phyloP scores from a whole-genome alignment of 2,888 invertebrate species.

The Epinotia ramella region DNA sequence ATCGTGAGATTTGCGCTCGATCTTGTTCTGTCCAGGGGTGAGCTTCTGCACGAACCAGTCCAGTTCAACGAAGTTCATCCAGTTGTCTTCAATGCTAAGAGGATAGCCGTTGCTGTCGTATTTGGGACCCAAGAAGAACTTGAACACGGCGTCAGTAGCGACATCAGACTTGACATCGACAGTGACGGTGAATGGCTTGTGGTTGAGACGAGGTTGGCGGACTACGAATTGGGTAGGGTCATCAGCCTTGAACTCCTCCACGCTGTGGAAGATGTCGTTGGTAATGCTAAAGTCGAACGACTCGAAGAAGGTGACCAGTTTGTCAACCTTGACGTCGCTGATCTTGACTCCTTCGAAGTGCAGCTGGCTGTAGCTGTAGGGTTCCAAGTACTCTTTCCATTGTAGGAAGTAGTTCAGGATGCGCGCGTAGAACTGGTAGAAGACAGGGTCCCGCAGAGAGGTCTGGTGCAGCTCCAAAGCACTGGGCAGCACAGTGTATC shows the following conservation, averaged over 20 bases:
- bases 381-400: conserved; percentile 79
- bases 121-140: conserved; percentile 86
- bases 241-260: conserved; percentile 65
- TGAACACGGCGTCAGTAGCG: conserved; percentile 78
- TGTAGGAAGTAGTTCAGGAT: conserved; percentile 77
- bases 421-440: conserved; percentile 85
- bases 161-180: conserved; percentile 74
- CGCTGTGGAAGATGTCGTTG: conserved; percentile 73
- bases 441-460: conserved; percentile 86
- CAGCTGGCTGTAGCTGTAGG: conserved; percentile 82
- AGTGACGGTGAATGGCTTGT: conserved; percentile 81
- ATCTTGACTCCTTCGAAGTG: conserved; percentile 81
- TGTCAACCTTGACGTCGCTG: conserved; percentile 81
- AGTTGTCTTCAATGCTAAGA: conserved; percentile 82
- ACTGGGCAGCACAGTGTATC: conserved; percentile 79
- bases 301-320: conserved; percentile 86
- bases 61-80: conserved; percentile 62
- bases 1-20: conserved; percentile 87
- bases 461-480: conserved; percentile 82
- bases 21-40: conserved; percentile 86
- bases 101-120: conserved; percentile 81
- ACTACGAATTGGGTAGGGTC: conserved; percentile 78
- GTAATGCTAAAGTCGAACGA: conserved; percentile 68
- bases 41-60: conserved; percentile 82
- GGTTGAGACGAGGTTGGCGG: conserved; percentile 87